A percentile compares a stretch with the other conserved stretches of the same genome.
Conservation (phyloP, 2,113 vertebrate species). For the Fulica atra region DNA sequence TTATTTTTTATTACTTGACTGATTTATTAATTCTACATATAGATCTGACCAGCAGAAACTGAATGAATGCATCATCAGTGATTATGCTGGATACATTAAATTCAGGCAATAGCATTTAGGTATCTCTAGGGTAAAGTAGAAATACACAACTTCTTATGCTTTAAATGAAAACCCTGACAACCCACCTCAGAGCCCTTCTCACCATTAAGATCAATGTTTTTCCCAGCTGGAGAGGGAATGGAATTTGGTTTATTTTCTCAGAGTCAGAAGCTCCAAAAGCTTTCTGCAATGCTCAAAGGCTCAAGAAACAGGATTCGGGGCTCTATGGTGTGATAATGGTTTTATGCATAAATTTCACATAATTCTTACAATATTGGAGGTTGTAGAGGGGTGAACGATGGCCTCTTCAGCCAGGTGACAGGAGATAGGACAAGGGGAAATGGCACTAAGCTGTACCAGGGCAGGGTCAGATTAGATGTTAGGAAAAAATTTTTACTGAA, state of each 20-base stretch:
- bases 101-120: background rate
- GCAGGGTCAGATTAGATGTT: too few relatives aligned
- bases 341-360: background rate
- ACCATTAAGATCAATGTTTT: background rate
- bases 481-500: too few relatives aligned
- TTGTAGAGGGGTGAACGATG: too few relatives aligned
- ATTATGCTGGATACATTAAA: background rate
- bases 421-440: too few relatives aligned
- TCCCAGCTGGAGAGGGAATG: background rate
- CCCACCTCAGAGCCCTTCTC: background rate
- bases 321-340: background rate
- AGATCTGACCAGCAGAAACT: background rate
- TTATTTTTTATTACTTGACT: background rate
- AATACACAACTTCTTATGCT: background rate
- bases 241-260: background rate
- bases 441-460: too few relatives aligned
- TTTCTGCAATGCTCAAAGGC: background rate
- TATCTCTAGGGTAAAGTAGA: background rate
- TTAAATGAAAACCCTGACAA: background rate
- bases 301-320: background rate
- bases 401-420: too few relatives aligned
- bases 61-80: background rate
- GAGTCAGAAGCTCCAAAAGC: background rate
- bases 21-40: background rate
- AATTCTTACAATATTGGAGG: background rate